Conservation (phyloP, 2,113 vertebrate genomes). For the Gracilinanus agilis region DNA sequence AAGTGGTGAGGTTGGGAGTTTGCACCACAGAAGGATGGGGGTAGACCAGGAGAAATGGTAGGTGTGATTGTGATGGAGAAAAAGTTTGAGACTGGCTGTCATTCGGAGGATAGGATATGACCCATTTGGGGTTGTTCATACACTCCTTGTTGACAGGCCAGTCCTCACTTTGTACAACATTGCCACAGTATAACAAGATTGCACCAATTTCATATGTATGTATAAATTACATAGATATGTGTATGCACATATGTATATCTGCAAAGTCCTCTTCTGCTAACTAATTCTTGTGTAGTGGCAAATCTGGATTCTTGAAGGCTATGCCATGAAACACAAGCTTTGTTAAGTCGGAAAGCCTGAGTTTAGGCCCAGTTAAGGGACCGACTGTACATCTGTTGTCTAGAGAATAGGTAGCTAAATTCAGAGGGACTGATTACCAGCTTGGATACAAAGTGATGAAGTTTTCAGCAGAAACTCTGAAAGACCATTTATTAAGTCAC, state of each 20-base stretch:
- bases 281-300: background rate
- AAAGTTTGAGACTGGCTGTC: background rate
- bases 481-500: background rate
- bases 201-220: background rate
- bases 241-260: background rate
- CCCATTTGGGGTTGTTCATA: background rate
- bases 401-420: background rate
- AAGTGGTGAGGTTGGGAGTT: background rate
- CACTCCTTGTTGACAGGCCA: no score
- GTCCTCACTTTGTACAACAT: background rate
- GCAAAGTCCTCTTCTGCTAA: background rate
- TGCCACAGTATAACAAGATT: background rate
- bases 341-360: background rate
- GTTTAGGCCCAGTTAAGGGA: background rate
- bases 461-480: background rate
- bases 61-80: background rate
- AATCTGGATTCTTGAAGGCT: background rate
- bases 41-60: background rate
- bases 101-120: no score
- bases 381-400: background rate
- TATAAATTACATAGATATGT: background rate
- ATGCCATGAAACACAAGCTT: background rate
- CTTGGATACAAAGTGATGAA: background rate
- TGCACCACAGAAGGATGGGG: background rate
- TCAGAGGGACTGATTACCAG: background rate